A percentile compares a stretch with the other conserved stretches of the same genome.
phyloP scores from a whole-genome alignment of 2,797 vertebrate species.

The Gadopsis marmoratus region DNA sequence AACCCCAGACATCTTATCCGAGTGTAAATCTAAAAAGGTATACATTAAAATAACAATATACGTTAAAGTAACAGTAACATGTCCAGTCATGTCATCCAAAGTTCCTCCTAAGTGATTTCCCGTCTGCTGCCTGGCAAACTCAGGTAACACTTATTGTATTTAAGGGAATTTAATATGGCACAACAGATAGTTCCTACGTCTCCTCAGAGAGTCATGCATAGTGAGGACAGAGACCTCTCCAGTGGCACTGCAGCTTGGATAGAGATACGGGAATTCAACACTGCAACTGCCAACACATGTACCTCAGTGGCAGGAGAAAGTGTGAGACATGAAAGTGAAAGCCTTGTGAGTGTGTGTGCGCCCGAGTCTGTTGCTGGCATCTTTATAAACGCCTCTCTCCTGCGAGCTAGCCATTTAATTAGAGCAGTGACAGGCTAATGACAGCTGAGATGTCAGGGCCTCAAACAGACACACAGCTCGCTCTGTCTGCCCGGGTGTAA shows the following conservation, averaged over 20 bases:
- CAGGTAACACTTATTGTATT: slow-evolving; percentile 40
- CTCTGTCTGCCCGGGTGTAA: slow-evolving; percentile 75
- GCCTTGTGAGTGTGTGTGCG: slow-evolving; percentile 50
- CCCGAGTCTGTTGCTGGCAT: slow-evolving; percentile 70
- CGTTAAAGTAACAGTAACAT: slow-evolving; percentile 21
- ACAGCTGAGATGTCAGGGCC: slow-evolving; percentile 77
- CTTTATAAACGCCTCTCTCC: slow-evolving; percentile 74
- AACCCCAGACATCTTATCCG: slow-evolving; percentile 11
- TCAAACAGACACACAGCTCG: slow-evolving; percentile 73
- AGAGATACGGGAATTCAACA: slow-evolving; percentile 68
- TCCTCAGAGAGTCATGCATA: slow-evolving; percentile 29
- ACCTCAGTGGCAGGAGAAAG: slow-evolving; percentile 71
- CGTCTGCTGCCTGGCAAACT: slow-evolving; percentile 37
- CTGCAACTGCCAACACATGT: slow-evolving; percentile 73
- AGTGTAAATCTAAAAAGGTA: slow-evolving; percentile 11
- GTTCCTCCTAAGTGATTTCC: slow-evolving; percentile 51
- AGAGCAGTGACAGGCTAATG: slow-evolving; percentile 83
- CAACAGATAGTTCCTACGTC: slow-evolving; percentile 35
- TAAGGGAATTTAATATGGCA: slow-evolving; percentile 64
- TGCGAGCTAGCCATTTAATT: slow-evolving; percentile 80
- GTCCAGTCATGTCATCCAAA: slow-evolving; percentile 40
- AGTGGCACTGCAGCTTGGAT: slow-evolving; percentile 55
- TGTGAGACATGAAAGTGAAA: slow-evolving; percentile 75
- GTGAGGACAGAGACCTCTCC: slow-evolving; percentile 51
- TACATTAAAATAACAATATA: slow-evolving; percentile 25